Percentiles rank a stretch among this genome's conserved stretches.
Evolutionary conservation across 2,888 invertebrate species (phyloP).

Genomic region (Apamea sordens): DNA sequence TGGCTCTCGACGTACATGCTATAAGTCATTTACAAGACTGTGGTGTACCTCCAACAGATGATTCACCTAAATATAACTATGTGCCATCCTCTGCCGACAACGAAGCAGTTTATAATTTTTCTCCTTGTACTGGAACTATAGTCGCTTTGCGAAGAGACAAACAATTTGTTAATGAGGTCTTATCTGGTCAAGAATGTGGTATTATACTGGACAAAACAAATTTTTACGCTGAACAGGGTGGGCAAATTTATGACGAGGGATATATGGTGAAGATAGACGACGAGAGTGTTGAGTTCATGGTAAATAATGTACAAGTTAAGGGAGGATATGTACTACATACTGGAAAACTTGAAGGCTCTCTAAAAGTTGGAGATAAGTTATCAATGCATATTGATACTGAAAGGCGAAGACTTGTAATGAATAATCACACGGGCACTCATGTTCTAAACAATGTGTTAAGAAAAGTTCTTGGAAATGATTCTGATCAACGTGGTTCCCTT

Average conservation of each 20-base stretch:
- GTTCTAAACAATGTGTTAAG: slow-evolving; percentile 98
- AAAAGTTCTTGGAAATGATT: slow-evolving; percentile 96
- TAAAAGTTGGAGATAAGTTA: slow-evolving; percentile 96
- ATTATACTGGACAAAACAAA: slow-evolving; percentile 97
- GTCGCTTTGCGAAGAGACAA: slow-evolving; percentile 95
- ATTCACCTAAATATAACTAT: slow-evolving; percentile 97
- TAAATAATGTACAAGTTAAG: slow-evolving; percentile 97
- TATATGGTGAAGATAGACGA: slow-evolving; percentile 95
- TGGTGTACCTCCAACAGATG: slow-evolving; percentile 95
- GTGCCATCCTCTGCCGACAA: slow-evolving; percentile 91
- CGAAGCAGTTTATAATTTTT: slow-evolving; percentile 94
- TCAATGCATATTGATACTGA: slow-evolving; percentile 95
- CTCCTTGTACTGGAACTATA: slow-evolving; percentile 93
- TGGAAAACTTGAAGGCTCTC: slow-evolving; percentile 95
- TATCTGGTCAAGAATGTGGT: slow-evolving; percentile 97
- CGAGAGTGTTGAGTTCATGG: slow-evolving; percentile 97
- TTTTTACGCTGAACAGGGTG: slow-evolving; percentile 99
- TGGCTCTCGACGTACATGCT: slow-evolving; percentile 98
- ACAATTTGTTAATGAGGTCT: slow-evolving; percentile 95
- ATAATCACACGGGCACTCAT: slow-evolving; percentile 99
- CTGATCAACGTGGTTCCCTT: slow-evolving; percentile 98
- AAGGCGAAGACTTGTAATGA: slow-evolving; percentile 98
- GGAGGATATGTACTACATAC: slow-evolving; percentile 99
- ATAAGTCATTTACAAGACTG: slow-evolving; percentile 96
- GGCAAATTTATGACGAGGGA: slow-evolving; percentile 99